phyloP scores from a whole-genome alignment of 1,140 invertebrate species.

The Drosophila prosaltans region DNA sequence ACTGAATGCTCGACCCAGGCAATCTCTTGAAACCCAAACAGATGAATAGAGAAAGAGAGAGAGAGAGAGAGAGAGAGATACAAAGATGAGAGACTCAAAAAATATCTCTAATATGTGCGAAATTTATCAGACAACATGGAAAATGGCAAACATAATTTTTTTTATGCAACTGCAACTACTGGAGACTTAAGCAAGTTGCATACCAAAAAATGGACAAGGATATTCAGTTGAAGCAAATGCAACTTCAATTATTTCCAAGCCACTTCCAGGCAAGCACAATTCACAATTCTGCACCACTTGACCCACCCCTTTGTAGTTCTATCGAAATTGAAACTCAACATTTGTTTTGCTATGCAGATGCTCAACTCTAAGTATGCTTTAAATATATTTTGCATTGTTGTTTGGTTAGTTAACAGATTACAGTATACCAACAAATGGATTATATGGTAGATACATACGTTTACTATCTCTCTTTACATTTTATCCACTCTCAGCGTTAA shows the following conservation, averaged over 20 bases:
- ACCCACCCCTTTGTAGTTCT: not conserved
- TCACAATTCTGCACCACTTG: not conserved
- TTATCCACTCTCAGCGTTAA: conserved; percentile 45
- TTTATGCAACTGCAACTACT: conserved; percentile 39
- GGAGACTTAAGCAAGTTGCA: conserved; percentile 16
- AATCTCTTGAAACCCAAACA: conserved; percentile 67
- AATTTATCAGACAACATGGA: conserved; percentile 76
- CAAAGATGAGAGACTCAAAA: conserved; percentile 17
- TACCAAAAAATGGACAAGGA: conserved; percentile 17
- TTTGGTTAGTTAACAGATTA: conserved; percentile 56
- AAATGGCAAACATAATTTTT: conserved; percentile 77
- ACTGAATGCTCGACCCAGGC: conserved; percentile 47
- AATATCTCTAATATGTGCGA: conserved; percentile 71
- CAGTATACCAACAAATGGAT: conserved; percentile 62
- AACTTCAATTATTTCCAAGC: conserved; percentile 43
- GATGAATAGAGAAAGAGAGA: conserved; percentile 58
- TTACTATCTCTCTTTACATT: conserved; percentile 35
- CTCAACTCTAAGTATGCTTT: conserved; percentile 56
- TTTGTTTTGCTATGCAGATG: conserved; percentile 47
- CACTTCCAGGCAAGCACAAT: conserved; percentile 2
- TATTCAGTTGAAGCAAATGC: not conserved
- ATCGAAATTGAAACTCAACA: conserved; percentile 32
- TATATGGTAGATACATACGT: conserved; percentile 54
- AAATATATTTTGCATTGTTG: conserved; percentile 55
- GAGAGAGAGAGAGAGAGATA: conserved; percentile 32